Percentiles rank a stretch among this genome's conserved stretches.
phyloP scores from a whole-genome alignment of 1,140 invertebrate species.

The Lasaia peninsularis region DNA sequence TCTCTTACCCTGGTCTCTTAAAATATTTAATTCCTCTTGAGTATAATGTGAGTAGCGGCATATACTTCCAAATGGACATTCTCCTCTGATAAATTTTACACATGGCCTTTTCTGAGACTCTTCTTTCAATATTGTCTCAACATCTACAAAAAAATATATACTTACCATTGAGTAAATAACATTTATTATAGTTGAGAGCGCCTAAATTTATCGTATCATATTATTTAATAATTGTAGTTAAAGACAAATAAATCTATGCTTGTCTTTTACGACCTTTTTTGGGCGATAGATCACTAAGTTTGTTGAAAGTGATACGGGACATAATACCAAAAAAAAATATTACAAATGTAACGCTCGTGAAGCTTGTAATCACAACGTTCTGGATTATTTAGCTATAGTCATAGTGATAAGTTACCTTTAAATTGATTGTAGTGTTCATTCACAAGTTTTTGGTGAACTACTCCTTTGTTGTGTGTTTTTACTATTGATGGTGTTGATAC shows the following conservation, averaged over 20 bases:
- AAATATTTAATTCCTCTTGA: conserved; percentile 73
- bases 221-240: no score
- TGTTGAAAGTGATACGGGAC: no score
- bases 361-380: no score
- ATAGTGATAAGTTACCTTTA: conserved; percentile 74
- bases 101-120: conserved; percentile 80
- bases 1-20: conserved; percentile 76
- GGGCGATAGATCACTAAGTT: no score
- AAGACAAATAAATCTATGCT: no score
- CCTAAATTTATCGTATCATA: no score
- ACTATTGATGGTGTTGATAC: conserved; percentile 79
- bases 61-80: conserved; percentile 79
- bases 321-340: no score
- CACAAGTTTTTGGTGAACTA: conserved; percentile 79
- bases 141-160: conserved; percentile 73
- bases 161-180: no score
- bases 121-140: conserved; percentile 78
- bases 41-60: conserved; percentile 83
- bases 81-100: conserved; percentile 75
- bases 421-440: conserved; percentile 80
- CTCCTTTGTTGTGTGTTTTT: conserved; percentile 81
- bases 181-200: no score
- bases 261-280: no score
- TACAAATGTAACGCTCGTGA: no score
- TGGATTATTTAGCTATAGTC: no score